Evolutionary conservation across 2,888 invertebrate species (phyloP), one percentile per base, ranked within the genome.

Genomic region (Clistopyga incitator): DNA sequence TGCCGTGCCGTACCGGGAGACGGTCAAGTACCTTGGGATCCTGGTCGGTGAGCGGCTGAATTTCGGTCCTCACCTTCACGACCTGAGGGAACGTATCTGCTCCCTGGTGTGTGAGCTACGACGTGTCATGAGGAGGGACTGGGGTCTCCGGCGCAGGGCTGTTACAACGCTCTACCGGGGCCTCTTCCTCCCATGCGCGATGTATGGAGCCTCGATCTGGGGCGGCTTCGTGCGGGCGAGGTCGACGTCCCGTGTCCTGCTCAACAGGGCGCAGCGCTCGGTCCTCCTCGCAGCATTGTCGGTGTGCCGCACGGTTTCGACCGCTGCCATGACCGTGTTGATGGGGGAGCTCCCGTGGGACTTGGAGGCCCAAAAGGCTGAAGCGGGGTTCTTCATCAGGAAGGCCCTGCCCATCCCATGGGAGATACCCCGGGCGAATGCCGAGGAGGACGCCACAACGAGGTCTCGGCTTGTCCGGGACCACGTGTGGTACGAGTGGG

Each of bases 221-320:
- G 72, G 61, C 1, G 29, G 29, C 42, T 59, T 13, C 20, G 56
- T 20, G 52, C 47, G 11, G 11, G 64, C 6, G 42, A 56, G 47
- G 38, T 15, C 11, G 68, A 68, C 54, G 65, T 42, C 20, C 0
- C 38, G 29, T 6, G 34, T 29, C 38, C 61, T 64, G 15, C 67
- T 82, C 10, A 67, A 54, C 50, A 42, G 81, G 54, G 78, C 77
- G 15, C 77, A 83, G 52, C 52, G 83, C 23, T 70, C 76, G 20
- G 70, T 79, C 18, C 67, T 85, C 59, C 78, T 81, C 56, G 82
- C 80, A 6, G 47, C 78, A 3, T 13, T 83, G 54, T 42, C 45
- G 4, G 84, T 86, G 0, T 83, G 82, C 15, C 79, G 76, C 47
- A 78, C 82, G 2, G 84, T 86, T 3, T 85, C 84, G 6, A 82